Base-by-base conservation (phyloP, 2,888 invertebrate species). In the Cancer borealis region DNA sequence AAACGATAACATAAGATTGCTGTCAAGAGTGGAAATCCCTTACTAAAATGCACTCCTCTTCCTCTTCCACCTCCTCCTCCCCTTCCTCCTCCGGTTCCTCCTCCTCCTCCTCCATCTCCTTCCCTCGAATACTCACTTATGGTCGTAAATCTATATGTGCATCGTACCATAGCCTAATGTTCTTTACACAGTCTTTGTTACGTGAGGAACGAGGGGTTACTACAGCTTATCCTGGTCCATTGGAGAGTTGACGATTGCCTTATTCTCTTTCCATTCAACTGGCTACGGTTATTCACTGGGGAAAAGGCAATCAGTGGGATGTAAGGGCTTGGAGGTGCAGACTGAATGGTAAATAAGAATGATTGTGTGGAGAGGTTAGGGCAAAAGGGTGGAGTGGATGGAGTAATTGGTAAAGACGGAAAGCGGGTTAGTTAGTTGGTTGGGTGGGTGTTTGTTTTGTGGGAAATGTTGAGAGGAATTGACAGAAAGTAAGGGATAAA, bases 1-100 rank as follows among this genome's bases (percentile, higher is more conserved):
- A 66, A 66, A 66, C 66, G 66, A 66, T n/a, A 66, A n/a, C 66
- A n/a, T 66, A 66, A n/a, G n/a, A 66, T 66, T 66, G 66, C n/a
- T n/a, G 21, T 66, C 66, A 66, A n/a, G 66, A 66, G 66, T 66
- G 66, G 66, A 66, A 6, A 66, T 66, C 21, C 66, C 66, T n/a
- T 66, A 6, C 66, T 54, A 66, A n/a, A 66, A 66, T 66, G 66
- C n/a, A 17, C 66, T 66, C n/a, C n/a, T n/a, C 66, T n/a, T n/a
- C 66, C n/a, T 66, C 66, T 6, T 54, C 54, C 54, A 14, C 54
- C 12, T 54, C 54, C 54, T 54, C 49, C 49, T 49, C 49, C 49
- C 3, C 49, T 3, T 49, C 49, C 49, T 49, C 49, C 49, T 8
- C 12, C 54, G n/a, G n/a, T 54, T 54, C 54, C 54, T 54, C 54